Evolutionary conservation across 2,888 invertebrate species (phyloP).

Genomic region (Drosophila hamatofila): DNA sequence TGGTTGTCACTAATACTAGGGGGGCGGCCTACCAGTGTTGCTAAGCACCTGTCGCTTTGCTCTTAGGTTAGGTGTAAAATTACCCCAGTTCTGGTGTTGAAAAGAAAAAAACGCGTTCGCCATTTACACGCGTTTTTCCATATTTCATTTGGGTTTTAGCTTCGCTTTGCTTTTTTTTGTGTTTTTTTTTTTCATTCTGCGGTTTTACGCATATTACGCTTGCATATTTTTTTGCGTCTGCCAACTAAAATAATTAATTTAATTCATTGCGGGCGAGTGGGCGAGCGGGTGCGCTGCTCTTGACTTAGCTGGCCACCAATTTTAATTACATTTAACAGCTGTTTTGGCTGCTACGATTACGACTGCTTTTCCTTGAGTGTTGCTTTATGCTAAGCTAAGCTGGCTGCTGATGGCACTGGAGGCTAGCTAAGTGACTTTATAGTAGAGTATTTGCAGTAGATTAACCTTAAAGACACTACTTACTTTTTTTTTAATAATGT

Average conservation of each 20-base stretch:
- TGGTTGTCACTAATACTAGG: neutral
- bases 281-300: neutral
- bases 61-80: slow-evolving; percentile 62
- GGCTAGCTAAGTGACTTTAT: neutral
- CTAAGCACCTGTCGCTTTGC: slow-evolving; percentile 60
- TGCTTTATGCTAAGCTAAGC: neutral
- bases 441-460: neutral
- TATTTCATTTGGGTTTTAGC: slow-evolving; percentile 53
- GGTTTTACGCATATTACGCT: slow-evolving; percentile 56
- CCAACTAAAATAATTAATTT: slow-evolving; percentile 63
- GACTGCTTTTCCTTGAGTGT: neutral
- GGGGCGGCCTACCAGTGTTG: slow-evolving; percentile 10
- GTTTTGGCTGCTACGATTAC: slow-evolving; percentile 8
- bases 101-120: slow-evolving; percentile 42
- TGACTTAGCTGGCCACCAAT: slow-evolving; percentile 13
- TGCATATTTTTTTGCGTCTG: slow-evolving; percentile 54
- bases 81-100: slow-evolving; percentile 35
- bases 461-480: neutral
- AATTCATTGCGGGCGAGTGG: slow-evolving; percentile 36
- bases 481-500: neutral
- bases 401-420: neutral
- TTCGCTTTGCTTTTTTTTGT: slow-evolving; percentile 14
- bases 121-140: slow-evolving; percentile 67
- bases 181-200: slow-evolving; percentile 12
- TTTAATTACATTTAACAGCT: slow-evolving; percentile 54